phyloP scores from a whole-genome alignment of 2,888 invertebrate species.

The Ethmia dodecea region DNA sequence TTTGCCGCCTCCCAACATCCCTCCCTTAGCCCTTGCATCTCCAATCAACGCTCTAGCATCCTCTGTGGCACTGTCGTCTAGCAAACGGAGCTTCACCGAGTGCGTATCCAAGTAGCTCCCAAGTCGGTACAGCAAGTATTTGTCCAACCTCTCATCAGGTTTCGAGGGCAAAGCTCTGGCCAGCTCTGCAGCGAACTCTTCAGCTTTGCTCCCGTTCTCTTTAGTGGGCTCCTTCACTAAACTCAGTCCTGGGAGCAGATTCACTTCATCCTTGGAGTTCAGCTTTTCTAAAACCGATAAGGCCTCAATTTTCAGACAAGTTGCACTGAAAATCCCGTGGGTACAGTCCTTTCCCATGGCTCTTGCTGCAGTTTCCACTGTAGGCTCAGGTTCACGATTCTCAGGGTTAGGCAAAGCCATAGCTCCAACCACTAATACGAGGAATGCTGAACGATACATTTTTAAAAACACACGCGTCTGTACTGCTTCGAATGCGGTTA shows the following conservation, averaged over 20 bases:
- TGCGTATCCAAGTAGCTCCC: constrained; percentile 85
- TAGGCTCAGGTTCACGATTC: constrained; percentile 31
- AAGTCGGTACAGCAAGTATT: constrained; percentile 83
- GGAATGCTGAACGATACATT: constrained; percentile 45
- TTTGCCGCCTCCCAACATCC: constrained; percentile 62
- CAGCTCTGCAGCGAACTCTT: constrained; percentile 84
- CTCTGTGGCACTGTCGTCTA: constrained; percentile 79
- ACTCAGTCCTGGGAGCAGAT: constrained; percentile 73
- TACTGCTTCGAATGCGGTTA: constrained; percentile 43
- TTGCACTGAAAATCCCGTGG: constrained; percentile 58
- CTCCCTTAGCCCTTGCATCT: constrained; percentile 73
- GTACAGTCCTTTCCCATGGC: constrained; percentile 57
- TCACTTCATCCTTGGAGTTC: constrained; percentile 56
- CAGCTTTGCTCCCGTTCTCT: constrained; percentile 77
- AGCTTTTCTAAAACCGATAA: constrained; percentile 60
- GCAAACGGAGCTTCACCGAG: constrained; percentile 83
- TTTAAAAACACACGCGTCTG: constrained; percentile 42
- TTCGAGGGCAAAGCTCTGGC: constrained; percentile 86
- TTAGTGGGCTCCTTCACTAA: constrained; percentile 80
- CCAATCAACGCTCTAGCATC: constrained; percentile 76
- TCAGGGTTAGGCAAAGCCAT: constrained; percentile 50
- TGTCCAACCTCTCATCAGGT: constrained; percentile 86
- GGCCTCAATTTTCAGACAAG: constrained; percentile 65
- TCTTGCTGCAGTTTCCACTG: constrained; percentile 44
- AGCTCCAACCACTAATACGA: constrained; percentile 32